These are phyloP conservation scores for Drosophila kanekoi DNA, from an alignment of 2,888 invertebrate genomes.

Conservation along the genomic window DNA sequence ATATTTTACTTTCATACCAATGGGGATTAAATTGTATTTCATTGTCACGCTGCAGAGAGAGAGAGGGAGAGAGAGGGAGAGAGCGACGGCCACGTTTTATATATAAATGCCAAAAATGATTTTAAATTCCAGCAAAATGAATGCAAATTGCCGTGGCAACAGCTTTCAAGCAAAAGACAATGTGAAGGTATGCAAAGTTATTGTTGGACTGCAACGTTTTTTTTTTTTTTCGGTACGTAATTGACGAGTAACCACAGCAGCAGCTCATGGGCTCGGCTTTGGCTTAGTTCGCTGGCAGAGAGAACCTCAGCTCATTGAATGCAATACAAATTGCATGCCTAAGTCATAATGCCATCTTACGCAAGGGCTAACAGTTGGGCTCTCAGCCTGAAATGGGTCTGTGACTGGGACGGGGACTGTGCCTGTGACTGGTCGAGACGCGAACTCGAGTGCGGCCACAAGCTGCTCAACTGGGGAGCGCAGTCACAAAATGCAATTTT, in stretches of 20 bases:
- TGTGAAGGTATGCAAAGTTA: slow-evolving; percentile 22
- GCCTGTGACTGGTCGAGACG: slow-evolving; percentile 8
- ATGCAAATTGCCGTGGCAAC: slow-evolving; percentile 11
- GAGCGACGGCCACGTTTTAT: too few species aligned
- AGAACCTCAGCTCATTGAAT: slow-evolving; percentile 12
- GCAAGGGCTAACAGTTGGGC: slow-evolving; percentile 53
- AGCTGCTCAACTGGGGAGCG: slow-evolving; percentile 11
- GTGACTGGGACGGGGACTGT: not conserved
- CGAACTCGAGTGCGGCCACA: slow-evolving; percentile 13
- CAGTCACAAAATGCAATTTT: slow-evolving; percentile 78
- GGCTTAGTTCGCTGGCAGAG: slow-evolving; percentile 13
- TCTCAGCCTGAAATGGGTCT: not conserved
- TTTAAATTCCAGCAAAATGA: slow-evolving; percentile 10
- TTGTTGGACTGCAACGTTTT: slow-evolving; percentile 7
- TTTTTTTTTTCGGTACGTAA: slow-evolving; percentile 16
- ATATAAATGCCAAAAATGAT: too few species aligned
- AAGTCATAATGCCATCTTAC: slow-evolving; percentile 54
- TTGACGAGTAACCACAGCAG: slow-evolving; percentile 26
- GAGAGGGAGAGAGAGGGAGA: too few species aligned
- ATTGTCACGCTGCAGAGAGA: too few species aligned
- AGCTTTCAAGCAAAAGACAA: slow-evolving; percentile 17
- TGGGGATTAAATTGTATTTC: too few species aligned
- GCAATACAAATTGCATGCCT: slow-evolving; percentile 61
- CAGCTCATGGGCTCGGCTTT: slow-evolving; percentile 10
- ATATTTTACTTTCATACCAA: too few species aligned